Conservation (phyloP, 2,797 vertebrate genomes). For the Silurus aristotelis region DNA sequence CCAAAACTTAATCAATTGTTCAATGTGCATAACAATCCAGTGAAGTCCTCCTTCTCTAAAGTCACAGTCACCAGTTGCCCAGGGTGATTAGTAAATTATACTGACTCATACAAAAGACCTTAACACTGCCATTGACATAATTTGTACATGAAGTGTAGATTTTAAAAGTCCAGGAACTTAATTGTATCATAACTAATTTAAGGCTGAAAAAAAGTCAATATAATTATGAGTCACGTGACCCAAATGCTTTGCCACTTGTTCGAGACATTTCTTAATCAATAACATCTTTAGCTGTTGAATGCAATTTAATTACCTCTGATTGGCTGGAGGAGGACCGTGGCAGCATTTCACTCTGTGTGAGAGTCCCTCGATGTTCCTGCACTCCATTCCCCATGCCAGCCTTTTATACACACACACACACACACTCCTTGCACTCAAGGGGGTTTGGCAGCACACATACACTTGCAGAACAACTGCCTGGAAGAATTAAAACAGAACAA, state of each 20-base stretch:
- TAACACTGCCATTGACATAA: neutral
- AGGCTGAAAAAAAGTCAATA: neutral
- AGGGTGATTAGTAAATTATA: neutral
- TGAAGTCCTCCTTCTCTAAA: neutral
- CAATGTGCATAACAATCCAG: neutral
- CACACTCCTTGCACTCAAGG: constrained; percentile 59
- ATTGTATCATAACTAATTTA: no score
- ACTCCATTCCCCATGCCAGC: constrained; percentile 90
- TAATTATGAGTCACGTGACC: neutral
- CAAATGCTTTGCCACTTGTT: neutral
- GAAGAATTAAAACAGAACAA: neutral
- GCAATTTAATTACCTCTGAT: constrained; percentile 72
- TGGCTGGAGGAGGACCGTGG: constrained; percentile 68
- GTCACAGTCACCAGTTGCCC: neutral
- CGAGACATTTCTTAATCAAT: neutral
- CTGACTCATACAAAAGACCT: neutral
- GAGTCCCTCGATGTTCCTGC: constrained; percentile 75
- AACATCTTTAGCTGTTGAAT: neutral
- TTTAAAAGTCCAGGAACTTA: no score
- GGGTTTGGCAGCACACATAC: constrained; percentile 21
- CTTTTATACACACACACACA: constrained; percentile 59
- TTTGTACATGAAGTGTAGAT: no score
- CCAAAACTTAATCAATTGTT: neutral
- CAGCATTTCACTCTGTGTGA: constrained; percentile 77
- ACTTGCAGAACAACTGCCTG: constrained; percentile 22